Base-by-base conservation (phyloP, 2,797 vertebrate genomes). In the Leuciscus waleckii region DNA sequence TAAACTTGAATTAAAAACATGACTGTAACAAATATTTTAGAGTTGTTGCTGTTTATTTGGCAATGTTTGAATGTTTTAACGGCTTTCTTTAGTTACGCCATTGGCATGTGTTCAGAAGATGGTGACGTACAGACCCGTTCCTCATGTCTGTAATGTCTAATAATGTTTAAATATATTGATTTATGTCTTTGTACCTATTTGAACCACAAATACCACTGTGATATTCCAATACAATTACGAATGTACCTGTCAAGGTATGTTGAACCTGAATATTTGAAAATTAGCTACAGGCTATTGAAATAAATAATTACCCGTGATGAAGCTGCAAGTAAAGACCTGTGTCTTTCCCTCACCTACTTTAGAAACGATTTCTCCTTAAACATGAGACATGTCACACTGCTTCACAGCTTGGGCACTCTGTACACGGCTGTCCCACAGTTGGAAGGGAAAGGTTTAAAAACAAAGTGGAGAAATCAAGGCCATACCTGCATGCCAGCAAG, bases 401-500 rank as follows among this genome's bases (percentile, higher is more conserved):
- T 70, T 71, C 7, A 32, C 35, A 43, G 21, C 54, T 49, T 0
- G 0, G 21, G 21, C 13, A 43, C 41, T 29, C 16, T 16, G 51
- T 10, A 65, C 39, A 19, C 16, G 7, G 16, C 39, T 39, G 61
- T 70, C 76, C 83, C 26, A 71, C 29, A 85, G 63, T 67, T 71
- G 68, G 46, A 82, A 73, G 46, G 46, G 32, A 54, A 54, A 35
- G 16, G 49, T 90, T 89, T 82, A 82, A 89, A 90, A 94, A 88
- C 76, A 78, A 49, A 84, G 14, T 35, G 5, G 87, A 77, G 73
- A 81, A 86, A 86, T 79, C 49, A 19, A 87, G 90, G 85, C 89
- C 58, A 89, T 70, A 74, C 77, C 78, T 88, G 89, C 90, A 77
- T 37, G 89, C 88, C 74, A 81, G 65, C 83, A 89, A 89, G 91